phyloP scores from a whole-genome alignment of 2,888 invertebrate genomes.

The Sphecodes monilicornis region DNA sequence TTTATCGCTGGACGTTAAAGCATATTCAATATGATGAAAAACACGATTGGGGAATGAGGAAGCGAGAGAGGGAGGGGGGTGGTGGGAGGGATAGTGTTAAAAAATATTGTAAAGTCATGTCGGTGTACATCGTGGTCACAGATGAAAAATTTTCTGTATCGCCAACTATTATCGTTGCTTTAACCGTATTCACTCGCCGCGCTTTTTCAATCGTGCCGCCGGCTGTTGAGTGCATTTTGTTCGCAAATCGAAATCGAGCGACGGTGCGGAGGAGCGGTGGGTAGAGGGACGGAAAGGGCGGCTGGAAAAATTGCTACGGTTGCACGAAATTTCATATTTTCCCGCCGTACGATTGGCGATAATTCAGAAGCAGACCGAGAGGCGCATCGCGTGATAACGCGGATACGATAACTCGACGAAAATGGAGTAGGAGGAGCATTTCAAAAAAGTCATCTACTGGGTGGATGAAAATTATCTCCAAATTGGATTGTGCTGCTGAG shows the following conservation, averaged over 20 bases:
- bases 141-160: constrained; percentile 73
- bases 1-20: constrained; percentile 14
- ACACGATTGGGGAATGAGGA: neutral
- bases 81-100: neutral
- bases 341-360: constrained; percentile 65
- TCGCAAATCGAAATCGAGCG: constrained; percentile 62
- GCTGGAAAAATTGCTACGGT: constrained; percentile 63
- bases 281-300: constrained; percentile 30
- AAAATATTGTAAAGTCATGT: constrained; percentile 61
- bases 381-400: constrained; percentile 65
- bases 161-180: constrained; percentile 70
- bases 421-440: constrained; percentile 60
- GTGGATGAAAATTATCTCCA: constrained; percentile 41
- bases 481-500: neutral
- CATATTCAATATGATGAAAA: neutral
- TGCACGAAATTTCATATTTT: constrained; percentile 71
- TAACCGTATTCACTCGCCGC: constrained; percentile 64
- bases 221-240: constrained; percentile 71
- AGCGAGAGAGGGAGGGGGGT: neutral
- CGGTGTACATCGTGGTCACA: constrained; percentile 50
- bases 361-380: constrained; percentile 65
- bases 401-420: constrained; percentile 66
- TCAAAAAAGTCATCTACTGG: constrained; percentile 44
- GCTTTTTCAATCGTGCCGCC: constrained; percentile 72
- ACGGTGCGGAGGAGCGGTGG: neutral